These are phyloP conservation scores for Heliconius ismenius DNA, from an alignment of 2,888 invertebrate species.

Conservation along the genomic window DNA sequence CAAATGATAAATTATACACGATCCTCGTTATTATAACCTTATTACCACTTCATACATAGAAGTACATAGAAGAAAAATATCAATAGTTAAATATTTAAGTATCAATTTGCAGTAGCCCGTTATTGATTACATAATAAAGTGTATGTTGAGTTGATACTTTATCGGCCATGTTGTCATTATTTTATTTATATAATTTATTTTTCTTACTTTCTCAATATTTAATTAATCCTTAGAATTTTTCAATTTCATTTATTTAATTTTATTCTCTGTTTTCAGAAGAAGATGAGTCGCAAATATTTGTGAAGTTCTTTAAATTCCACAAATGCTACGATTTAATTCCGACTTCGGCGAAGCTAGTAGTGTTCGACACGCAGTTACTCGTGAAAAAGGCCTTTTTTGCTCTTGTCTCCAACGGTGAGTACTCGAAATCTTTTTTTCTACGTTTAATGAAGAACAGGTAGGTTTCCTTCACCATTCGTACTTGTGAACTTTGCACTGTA, in stretches of 20 bases:
- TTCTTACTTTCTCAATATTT: neutral
- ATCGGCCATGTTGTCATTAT: neutral
- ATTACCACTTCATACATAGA: no score
- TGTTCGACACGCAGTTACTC: conserved; percentile 98
- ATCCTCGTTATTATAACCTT: no score
- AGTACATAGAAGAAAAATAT: no score
- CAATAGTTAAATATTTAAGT: no score
- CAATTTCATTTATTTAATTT: neutral
- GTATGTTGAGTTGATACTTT: neutral
- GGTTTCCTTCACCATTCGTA: neutral
- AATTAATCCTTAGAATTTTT: neutral
- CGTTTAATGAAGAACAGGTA: neutral
- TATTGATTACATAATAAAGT: neutral
- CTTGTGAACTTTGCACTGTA: no score
- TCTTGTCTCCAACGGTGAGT: conserved; percentile 96
- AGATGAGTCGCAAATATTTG: conserved; percentile 98
- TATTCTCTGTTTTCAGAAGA: conserved; percentile 86
- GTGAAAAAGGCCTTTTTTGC: conserved; percentile 99
- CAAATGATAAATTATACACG: no score
- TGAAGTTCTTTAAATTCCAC: conserved; percentile 99
- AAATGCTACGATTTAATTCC: conserved; percentile 99
- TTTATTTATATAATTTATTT: neutral
- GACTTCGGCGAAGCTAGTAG: conserved; percentile 98
- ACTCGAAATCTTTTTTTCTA: conserved; percentile 1
- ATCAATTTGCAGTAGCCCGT: no score